phyloP scores from a whole-genome alignment of 2,888 invertebrate genomes.

The Lucinisca nassula region DNA sequence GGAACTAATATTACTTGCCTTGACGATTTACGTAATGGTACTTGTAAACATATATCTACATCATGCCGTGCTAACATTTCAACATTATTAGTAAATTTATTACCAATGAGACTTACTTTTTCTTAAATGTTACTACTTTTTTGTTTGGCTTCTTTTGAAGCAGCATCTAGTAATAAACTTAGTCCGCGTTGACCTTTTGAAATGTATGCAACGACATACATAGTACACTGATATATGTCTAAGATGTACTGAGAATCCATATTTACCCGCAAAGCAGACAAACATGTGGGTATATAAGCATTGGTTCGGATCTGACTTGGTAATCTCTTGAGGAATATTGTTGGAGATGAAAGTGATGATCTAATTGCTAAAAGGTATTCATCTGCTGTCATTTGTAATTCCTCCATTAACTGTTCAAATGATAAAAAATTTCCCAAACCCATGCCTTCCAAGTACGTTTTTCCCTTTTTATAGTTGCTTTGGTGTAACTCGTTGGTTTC shows the following conservation, averaged over 20 bases:
- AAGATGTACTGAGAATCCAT: constrained; percentile 66
- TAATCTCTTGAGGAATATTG: constrained; percentile 42
- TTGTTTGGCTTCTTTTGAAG: constrained; percentile 58
- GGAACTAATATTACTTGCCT: constrained; percentile 69
- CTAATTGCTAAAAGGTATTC: neutral
- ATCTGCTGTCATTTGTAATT: neutral
- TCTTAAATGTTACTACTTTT: constrained; percentile 44
- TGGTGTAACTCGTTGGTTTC: too few relatives aligned
- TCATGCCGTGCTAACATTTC: constrained; percentile 81
- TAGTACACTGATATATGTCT: constrained; percentile 69
- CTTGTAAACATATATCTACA: constrained; percentile 67
- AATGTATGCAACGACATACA: constrained; percentile 51
- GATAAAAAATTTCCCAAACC: constrained; percentile 17
- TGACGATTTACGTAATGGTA: constrained; percentile 70
- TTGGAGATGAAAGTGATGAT: neutral
- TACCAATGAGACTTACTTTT: constrained; percentile 68
- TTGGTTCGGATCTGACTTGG: constrained; percentile 42
- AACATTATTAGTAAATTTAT: constrained; percentile 74
- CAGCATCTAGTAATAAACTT: constrained; percentile 64
- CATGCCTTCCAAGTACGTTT: neutral
- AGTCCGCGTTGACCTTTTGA: constrained; percentile 72
- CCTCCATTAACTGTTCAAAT: neutral
- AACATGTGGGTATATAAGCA: constrained; percentile 35
- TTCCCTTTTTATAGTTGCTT: neutral
- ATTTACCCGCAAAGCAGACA: constrained; percentile 58